A percentile compares a stretch with the other conserved stretches of the same genome.
These are phyloP conservation scores for Rhagium mordax DNA, from an alignment of 2,888 invertebrate genomes.

Conservation along the genomic window DNA sequence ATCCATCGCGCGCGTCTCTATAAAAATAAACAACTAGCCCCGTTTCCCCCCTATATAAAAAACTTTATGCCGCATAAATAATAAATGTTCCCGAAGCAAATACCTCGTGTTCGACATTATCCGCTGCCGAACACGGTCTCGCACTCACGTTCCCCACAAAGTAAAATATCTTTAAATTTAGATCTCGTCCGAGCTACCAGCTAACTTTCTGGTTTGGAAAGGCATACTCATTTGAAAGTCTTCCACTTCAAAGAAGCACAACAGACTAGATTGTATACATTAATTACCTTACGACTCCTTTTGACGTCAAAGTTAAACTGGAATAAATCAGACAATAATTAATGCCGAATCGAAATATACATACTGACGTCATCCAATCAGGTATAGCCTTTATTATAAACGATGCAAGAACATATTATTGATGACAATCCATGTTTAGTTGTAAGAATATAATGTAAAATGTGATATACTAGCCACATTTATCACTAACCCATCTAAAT, in stretches of 20 bases:
- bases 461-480: not conserved
- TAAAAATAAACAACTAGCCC: not conserved
- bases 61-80: slow-evolving; percentile 24
- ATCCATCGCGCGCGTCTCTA: not conserved
- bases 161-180: slow-evolving; percentile 26
- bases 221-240: not conserved
- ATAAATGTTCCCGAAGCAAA: slow-evolving; percentile 26
- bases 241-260: not conserved
- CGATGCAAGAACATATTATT: too few species aligned
- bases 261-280: not conserved
- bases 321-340: not conserved
- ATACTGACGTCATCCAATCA: too few species aligned
- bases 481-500: not conserved
- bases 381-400: too few species aligned
- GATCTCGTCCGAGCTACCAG: slow-evolving; percentile 18
- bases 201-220: slow-evolving; percentile 1
- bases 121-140: slow-evolving; percentile 11
- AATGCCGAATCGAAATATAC: too few species aligned
- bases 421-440: too few species aligned
- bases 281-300: not conserved
- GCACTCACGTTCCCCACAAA: slow-evolving; percentile 11
- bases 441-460: not conserved
- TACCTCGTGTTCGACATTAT: slow-evolving; percentile 17
- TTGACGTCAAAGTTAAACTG: not conserved
- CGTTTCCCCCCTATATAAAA: not conserved